Conservation (phyloP, 2,888 invertebrate species). For the Euzetes globulus region DNA sequence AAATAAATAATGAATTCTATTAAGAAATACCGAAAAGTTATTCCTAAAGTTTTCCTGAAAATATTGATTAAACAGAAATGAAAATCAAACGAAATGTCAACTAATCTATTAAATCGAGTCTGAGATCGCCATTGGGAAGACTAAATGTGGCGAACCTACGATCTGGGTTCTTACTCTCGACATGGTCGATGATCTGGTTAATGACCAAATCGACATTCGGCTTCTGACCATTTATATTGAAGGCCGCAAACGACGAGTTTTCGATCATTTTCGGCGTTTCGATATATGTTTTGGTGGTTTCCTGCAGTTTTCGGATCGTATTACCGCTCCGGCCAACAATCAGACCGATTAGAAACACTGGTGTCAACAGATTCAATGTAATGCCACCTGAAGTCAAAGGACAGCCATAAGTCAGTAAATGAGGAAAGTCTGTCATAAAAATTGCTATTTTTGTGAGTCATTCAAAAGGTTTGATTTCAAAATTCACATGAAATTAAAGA, state of each 20-base stretch:
- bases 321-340: slow-evolving; percentile 31
- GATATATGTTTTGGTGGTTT: slow-evolving; percentile 21
- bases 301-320: slow-evolving; percentile 27
- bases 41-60: no score
- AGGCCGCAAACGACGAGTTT: neutral
- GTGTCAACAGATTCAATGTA: slow-evolving; percentile 10
- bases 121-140: neutral
- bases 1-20: no score
- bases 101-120: neutral
- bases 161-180: neutral
- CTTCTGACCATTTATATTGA: neutral
- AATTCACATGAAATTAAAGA: neutral
- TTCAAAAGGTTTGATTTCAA: neutral
- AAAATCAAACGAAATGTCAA: no score
- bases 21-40: no score
- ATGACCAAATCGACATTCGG: neutral
- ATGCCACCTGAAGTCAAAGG: neutral
- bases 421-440: neutral
- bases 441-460: neutral
- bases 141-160: neutral
- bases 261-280: slow-evolving; percentile 27
- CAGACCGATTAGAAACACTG: slow-evolving; percentile 29
- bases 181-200: neutral
- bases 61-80: no score
- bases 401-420: neutral